A percentile compares a stretch with the other conserved stretches of the same genome.
Evolutionary conservation across 2,888 invertebrate genomes (phyloP).

Genomic region (Cheilosia grossa): DNA sequence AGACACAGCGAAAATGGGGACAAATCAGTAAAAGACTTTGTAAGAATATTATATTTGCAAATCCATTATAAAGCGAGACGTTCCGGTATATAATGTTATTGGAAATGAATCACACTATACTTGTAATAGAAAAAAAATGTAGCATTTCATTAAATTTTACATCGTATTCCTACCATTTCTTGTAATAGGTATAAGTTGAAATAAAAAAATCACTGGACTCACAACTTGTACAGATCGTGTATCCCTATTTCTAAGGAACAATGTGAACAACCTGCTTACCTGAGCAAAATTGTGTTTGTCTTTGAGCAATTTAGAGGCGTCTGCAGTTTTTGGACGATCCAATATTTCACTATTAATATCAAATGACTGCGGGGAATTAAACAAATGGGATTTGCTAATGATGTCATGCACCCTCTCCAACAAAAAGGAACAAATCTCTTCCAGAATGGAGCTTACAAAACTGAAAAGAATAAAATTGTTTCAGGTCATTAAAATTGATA

Average conservation of each 20-base stretch:
- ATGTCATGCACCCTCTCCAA: constrained; percentile 81
- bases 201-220: too few species aligned
- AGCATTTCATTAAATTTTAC: too few species aligned
- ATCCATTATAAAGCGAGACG: too few species aligned
- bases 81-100: too few species aligned
- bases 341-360: constrained; percentile 22
- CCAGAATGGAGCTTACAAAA: constrained; percentile 80
- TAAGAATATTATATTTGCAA: too few species aligned
- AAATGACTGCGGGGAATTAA: constrained; percentile 62
- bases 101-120: too few species aligned
- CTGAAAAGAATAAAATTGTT: constrained; percentile 76
- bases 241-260: neutral
- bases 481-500: neutral
- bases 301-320: constrained; percentile 72
- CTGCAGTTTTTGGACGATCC: constrained; percentile 18
- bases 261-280: constrained; percentile 73
- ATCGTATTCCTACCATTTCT: too few species aligned
- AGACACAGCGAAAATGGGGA: too few species aligned
- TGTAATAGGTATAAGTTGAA: too few species aligned
- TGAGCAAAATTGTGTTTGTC: constrained; percentile 81
- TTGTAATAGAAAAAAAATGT: too few species aligned
- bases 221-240: too few species aligned
- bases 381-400: constrained; percentile 80
- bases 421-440: constrained; percentile 81
- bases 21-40: too few species aligned